Conservation (phyloP, 2,888 invertebrate species). For the Drosophila barbarae region DNA sequence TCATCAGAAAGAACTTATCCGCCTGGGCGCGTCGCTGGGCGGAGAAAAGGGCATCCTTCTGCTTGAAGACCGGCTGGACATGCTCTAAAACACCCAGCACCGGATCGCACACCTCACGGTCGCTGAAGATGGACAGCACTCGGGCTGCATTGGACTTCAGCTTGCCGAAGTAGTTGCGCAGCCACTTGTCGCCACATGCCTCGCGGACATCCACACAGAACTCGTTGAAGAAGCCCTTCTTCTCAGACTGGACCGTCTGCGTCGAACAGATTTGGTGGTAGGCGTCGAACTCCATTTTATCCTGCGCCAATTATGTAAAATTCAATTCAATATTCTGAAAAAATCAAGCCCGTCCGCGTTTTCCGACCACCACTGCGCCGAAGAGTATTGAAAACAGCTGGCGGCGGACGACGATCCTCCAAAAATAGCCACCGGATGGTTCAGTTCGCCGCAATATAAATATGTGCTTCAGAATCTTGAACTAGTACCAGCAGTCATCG, state of each 20-base stretch:
- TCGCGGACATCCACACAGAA: slow-evolving; percentile 83
- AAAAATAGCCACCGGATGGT: slow-evolving; percentile 62
- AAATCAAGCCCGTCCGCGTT: slow-evolving; percentile 44
- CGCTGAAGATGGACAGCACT: slow-evolving; percentile 80
- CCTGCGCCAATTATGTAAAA: slow-evolving; percentile 52
- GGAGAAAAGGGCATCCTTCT: slow-evolving; percentile 84
- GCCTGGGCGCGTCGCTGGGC: slow-evolving; percentile 83
- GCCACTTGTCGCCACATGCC: slow-evolving; percentile 81
- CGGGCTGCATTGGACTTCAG: slow-evolving; percentile 83
- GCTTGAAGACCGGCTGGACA: slow-evolving; percentile 84
- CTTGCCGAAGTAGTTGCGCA: slow-evolving; percentile 82
- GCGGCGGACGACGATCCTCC: slow-evolving; percentile 53
- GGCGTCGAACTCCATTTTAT: slow-evolving; percentile 67
- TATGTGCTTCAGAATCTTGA: slow-evolving; percentile 45
- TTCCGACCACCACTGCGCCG: slow-evolving; percentile 32
- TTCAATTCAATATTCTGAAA: slow-evolving; percentile 38
- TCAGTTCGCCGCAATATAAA: slow-evolving; percentile 58
- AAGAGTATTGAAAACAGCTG: slow-evolving; percentile 64
- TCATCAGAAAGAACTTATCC: slow-evolving; percentile 81
- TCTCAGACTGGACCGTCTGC: slow-evolving; percentile 87
- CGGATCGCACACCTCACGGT: slow-evolving; percentile 80
- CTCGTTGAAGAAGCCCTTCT: slow-evolving; percentile 87
- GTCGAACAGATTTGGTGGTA: slow-evolving; percentile 86
- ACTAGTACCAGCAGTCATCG: slow-evolving; percentile 29
- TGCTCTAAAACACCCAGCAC: slow-evolving; percentile 83